phyloP scores from a whole-genome alignment of 2,797 vertebrate genomes.

The Fratercula arctica region DNA sequence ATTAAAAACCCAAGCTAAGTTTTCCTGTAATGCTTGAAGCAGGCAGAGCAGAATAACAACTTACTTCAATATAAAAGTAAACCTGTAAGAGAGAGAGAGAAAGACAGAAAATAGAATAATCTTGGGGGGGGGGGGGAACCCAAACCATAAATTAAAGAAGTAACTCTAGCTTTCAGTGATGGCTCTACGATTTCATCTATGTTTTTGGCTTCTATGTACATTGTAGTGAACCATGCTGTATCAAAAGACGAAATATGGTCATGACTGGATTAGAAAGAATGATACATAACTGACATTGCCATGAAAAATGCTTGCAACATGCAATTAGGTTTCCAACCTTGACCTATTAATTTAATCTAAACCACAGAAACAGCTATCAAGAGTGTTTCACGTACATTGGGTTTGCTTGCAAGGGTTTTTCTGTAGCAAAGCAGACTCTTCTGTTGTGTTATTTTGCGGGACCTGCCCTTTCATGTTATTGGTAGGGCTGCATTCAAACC shows the following conservation, averaged over 20 bases:
- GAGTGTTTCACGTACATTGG: neutral
- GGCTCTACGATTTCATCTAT: neutral
- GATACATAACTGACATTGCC: neutral
- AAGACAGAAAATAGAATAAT: neutral
- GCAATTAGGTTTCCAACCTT: neutral
- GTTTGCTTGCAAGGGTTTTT: neutral
- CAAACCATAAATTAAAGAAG: neutral
- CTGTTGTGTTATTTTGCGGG: neutral
- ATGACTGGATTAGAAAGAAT: neutral
- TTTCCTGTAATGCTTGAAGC: neutral
- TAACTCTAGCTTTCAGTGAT: neutral
- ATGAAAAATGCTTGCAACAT: neutral
- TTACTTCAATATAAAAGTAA: constrained; percentile 17
- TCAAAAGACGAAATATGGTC: neutral
- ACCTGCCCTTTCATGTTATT: neutral
- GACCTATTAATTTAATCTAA: neutral
- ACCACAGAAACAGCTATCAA: neutral
- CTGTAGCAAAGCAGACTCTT: neutral
- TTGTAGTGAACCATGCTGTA: neutral
- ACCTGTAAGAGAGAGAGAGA: neutral
- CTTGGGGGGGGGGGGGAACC: neutral
- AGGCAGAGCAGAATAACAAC: constrained; percentile 19
- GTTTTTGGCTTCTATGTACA: neutral
- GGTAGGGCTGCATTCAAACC: constrained; percentile 17
- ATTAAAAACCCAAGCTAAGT: neutral